Conservation (phyloP, 2,888 invertebrate species). For the Lamellibrachia columna region DNA sequence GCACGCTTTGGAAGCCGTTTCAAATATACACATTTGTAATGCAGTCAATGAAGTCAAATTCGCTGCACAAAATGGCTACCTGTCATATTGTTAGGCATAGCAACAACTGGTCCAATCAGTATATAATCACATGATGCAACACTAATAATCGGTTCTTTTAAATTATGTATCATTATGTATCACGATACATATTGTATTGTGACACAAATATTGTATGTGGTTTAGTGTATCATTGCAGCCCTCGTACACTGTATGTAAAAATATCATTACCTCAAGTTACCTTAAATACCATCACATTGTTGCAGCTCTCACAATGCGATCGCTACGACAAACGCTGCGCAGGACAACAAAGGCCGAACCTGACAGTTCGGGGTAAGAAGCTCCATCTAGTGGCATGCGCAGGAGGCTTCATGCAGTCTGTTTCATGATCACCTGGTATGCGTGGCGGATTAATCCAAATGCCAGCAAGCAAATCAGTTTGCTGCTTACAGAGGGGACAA, state of each 20-base stretch:
- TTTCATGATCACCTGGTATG: constrained; percentile 16
- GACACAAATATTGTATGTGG: too few species aligned
- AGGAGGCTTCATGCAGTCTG: background rate
- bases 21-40: too few species aligned
- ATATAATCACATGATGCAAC: too few species aligned
- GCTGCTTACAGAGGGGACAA: background rate
- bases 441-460: background rate
- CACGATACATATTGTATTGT: too few species aligned
- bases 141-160: too few species aligned
- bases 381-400: background rate
- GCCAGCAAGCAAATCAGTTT: background rate
- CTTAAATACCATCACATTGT: background rate
- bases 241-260: background rate
- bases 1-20: too few species aligned
- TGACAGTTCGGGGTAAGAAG: background rate
- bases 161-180: background rate
- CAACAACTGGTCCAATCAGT: too few species aligned
- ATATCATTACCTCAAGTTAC: background rate
- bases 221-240: too few species aligned
- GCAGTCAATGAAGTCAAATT: too few species aligned
- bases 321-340: background rate
- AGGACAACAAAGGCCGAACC: background rate
- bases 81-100: too few species aligned
- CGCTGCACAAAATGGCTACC: too few species aligned
- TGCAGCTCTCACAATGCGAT: background rate